Evolutionary conservation across 2,888 invertebrate species (phyloP).

Genomic region (Phalera bucephala): DNA sequence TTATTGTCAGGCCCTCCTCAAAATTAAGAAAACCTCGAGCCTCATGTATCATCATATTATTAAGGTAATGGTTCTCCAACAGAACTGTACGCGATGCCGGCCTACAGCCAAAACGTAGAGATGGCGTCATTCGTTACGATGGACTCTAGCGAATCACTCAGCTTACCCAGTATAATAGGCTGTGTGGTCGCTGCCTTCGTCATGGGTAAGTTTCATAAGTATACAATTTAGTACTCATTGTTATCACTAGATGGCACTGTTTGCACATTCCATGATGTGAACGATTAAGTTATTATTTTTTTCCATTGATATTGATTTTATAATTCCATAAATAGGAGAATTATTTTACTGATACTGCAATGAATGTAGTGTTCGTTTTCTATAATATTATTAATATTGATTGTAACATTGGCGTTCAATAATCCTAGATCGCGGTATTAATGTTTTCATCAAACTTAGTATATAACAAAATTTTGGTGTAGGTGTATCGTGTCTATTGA

Average conservation of each 20-base stretch:
- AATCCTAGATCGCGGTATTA: slow-evolving; percentile 36
- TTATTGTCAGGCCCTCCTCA: too few relatives aligned
- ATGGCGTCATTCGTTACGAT: slow-evolving; percentile 73
- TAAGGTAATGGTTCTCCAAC: slow-evolving; percentile 8
- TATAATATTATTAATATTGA: too few relatives aligned
- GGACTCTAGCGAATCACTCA: slow-evolving; percentile 46
- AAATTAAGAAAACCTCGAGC: too few relatives aligned
- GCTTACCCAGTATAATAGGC: slow-evolving; percentile 60
- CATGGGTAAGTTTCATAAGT: slow-evolving; percentile 49
- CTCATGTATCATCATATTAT: too few relatives aligned
- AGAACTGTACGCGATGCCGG: slow-evolving; percentile 74
- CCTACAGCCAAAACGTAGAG: slow-evolving; percentile 70
- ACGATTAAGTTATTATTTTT: too few relatives aligned
- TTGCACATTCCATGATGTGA: neutral
- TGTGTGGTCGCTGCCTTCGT: slow-evolving; percentile 67
- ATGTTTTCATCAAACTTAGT: slow-evolving; percentile 20
- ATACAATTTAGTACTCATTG: slow-evolving; percentile 2
- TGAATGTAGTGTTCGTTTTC: too few relatives aligned
- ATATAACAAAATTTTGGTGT: slow-evolving; percentile 4
- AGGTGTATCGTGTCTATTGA: slow-evolving; percentile 90
- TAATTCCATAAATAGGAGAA: too few relatives aligned
- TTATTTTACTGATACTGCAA: too few relatives aligned
- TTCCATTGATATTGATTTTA: too few relatives aligned
- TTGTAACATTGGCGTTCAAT: neutral
- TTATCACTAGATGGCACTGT: slow-evolving; percentile 37